Evolutionary conservation across 1,140 invertebrate species (phyloP).

Genomic region (Hetaerina americana): DNA sequence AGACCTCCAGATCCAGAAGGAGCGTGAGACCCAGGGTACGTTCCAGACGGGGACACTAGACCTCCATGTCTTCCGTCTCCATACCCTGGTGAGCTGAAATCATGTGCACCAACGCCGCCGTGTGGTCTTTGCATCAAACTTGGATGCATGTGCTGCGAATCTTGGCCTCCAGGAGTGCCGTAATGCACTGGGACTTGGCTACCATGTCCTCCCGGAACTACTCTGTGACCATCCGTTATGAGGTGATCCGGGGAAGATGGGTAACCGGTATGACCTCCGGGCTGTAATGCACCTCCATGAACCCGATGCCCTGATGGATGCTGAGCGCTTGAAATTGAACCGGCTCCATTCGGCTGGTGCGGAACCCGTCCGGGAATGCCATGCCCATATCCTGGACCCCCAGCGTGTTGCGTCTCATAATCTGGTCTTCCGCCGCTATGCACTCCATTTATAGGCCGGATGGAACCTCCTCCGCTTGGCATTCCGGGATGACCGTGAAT

Average conservation of each 20-base stretch:
- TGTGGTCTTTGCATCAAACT: neutral
- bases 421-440: neutral
- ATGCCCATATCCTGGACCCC: neutral
- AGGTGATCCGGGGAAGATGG: neutral
- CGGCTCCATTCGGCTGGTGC: neutral
- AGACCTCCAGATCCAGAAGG: neutral
- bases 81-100: neutral
- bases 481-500: too few species aligned
- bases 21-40: constrained; percentile 6
- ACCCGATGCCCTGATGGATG: neutral
- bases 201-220: too few species aligned
- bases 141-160: neutral
- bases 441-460: too few species aligned
- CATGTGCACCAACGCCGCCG: neutral
- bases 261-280: neutral
- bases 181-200: too few species aligned
- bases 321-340: neutral
- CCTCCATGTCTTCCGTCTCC: constrained; percentile 7
- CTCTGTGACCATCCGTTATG: too few species aligned
- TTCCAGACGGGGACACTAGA: neutral
- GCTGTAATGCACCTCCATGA: constrained; percentile 7
- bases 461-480: too few species aligned
- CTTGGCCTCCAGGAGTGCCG: neutral
- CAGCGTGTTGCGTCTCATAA: neutral
- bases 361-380: too few species aligned